phyloP scores from a whole-genome alignment of 2,888 invertebrate genomes.

The Autographa pulchrina region DNA sequence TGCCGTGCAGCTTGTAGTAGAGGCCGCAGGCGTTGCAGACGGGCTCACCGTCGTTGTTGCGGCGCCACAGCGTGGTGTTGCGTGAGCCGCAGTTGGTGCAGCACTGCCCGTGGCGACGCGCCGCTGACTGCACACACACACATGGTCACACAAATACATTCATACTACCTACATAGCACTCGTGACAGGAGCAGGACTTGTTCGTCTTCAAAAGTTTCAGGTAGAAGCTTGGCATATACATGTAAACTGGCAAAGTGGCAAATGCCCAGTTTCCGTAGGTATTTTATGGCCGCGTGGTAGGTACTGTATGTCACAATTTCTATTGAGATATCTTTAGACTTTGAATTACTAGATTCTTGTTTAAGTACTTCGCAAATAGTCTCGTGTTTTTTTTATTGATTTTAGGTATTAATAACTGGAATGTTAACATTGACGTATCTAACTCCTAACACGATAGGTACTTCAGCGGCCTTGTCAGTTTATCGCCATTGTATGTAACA shows the following conservation, averaged over 20 bases:
- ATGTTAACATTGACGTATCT: neutral
- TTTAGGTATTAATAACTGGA: too few relatives aligned
- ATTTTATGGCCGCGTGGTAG: too few relatives aligned
- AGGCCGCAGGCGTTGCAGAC: conserved; percentile 99
- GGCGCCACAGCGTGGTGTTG: conserved; percentile 98
- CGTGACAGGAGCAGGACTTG: neutral
- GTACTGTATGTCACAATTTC: too few relatives aligned
- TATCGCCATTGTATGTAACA: conserved; percentile 17
- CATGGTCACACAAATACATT: neutral
- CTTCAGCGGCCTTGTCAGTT: conserved; percentile 29
- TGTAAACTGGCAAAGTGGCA: too few relatives aligned
- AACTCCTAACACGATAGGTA: neutral
- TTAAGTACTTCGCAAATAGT: too few relatives aligned
- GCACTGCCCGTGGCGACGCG: conserved; percentile 95
- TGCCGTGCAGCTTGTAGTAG: conserved; percentile 98
- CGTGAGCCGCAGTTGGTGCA: conserved; percentile 99
- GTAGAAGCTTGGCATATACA: too few relatives aligned
- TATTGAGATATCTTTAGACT: too few relatives aligned
- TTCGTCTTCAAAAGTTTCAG: neutral
- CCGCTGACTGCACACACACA: conserved; percentile 92
- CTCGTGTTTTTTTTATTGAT: neutral
- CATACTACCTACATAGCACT: neutral
- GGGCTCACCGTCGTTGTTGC: conserved; percentile 99
- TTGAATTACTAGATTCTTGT: too few relatives aligned
- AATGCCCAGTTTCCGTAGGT: too few relatives aligned